Percentiles rank a stretch among this genome's conserved stretches.
These are phyloP conservation scores for Cotesia chilonis DNA, from an alignment of 1,140 invertebrate genomes.

Conservation along the genomic window DNA sequence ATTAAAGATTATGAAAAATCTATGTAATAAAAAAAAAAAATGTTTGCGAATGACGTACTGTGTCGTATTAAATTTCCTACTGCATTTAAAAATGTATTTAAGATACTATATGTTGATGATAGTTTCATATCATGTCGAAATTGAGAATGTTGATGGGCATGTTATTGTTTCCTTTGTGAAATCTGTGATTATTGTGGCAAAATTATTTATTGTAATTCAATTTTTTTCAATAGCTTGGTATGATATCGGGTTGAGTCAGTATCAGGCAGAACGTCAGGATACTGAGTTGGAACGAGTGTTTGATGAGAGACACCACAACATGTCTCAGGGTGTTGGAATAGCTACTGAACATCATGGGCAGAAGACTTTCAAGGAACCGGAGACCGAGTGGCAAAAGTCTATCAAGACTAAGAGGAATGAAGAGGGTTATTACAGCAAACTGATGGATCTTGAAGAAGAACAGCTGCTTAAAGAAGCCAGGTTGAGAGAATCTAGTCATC, in stretches of 20 bases:
- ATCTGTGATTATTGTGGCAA: background rate
- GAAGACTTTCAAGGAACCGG: slow-evolving; percentile 76
- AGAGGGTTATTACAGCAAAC: slow-evolving; percentile 80
- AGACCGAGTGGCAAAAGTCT: slow-evolving; percentile 85
- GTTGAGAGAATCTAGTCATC: slow-evolving; percentile 79
- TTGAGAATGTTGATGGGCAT: slow-evolving; percentile 47
- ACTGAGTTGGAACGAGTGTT: slow-evolving; percentile 87
- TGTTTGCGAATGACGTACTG: slow-evolving; percentile 52
- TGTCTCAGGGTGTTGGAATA: slow-evolving; percentile 70
- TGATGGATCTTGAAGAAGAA: slow-evolving; percentile 84
- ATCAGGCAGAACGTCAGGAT: slow-evolving; percentile 84
- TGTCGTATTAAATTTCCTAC: slow-evolving; percentile 49
- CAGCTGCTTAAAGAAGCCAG: slow-evolving; percentile 84
- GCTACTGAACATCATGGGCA: slow-evolving; percentile 72
- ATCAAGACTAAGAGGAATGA: slow-evolving; percentile 84
- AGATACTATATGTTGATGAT: slow-evolving; percentile 5
- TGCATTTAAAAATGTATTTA: slow-evolving; percentile 1
- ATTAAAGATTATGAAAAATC: no score
- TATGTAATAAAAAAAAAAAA: no score
- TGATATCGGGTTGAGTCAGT: slow-evolving; percentile 84
- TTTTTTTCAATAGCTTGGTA: slow-evolving; percentile 83
- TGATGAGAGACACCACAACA: slow-evolving; percentile 79
- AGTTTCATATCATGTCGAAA: slow-evolving; percentile 28
- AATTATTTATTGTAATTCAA: background rate
- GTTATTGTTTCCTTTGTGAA: slow-evolving; percentile 31